These are phyloP conservation scores for Ectemnius lituratus DNA, from an alignment of 2,888 invertebrate genomes.

Conservation along the genomic window DNA sequence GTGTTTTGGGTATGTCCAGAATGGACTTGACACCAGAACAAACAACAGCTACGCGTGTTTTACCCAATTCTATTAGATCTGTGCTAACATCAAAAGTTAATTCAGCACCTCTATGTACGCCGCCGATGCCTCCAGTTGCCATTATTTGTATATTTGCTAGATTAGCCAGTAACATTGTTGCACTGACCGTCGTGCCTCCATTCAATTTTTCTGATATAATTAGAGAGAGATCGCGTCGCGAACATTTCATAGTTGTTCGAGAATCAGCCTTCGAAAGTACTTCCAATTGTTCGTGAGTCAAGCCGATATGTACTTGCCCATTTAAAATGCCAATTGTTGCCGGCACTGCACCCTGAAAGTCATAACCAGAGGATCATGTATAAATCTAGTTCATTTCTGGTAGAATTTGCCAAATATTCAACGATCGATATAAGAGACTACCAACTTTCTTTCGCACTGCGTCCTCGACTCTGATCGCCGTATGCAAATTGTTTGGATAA, in stretches of 20 bases:
- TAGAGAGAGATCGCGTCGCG: constrained; percentile 90
- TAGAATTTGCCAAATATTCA: background rate
- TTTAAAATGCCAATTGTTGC: constrained; percentile 94
- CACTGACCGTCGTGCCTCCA: constrained; percentile 98
- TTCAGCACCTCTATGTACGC: constrained; percentile 95
- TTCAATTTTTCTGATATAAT: constrained; percentile 84
- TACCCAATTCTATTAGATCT: constrained; percentile 93
- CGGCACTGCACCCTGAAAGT: constrained; percentile 87
- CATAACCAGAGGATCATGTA: constrained; percentile 15
- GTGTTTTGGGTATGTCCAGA: constrained; percentile 94
- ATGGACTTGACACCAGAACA: constrained; percentile 99
- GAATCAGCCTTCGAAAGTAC: constrained; percentile 80
- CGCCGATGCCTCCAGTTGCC: constrained; percentile 96
- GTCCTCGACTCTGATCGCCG: constrained; percentile 89
- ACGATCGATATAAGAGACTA: background rate
- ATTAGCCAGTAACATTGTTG: constrained; percentile 92
- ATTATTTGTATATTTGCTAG: constrained; percentile 92
- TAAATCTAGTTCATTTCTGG: constrained; percentile 13
- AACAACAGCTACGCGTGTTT: constrained; percentile 92
- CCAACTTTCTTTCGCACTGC: constrained; percentile 82
- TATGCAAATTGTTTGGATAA: constrained; percentile 92
- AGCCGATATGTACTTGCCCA: constrained; percentile 90
- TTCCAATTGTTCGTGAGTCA: constrained; percentile 83
- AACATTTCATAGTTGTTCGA: constrained; percentile 86
- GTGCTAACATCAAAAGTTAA: constrained; percentile 95